These are phyloP conservation scores for Albula glossodonta DNA, from an alignment of 2,113 vertebrate genomes.

Conservation along the genomic window DNA sequence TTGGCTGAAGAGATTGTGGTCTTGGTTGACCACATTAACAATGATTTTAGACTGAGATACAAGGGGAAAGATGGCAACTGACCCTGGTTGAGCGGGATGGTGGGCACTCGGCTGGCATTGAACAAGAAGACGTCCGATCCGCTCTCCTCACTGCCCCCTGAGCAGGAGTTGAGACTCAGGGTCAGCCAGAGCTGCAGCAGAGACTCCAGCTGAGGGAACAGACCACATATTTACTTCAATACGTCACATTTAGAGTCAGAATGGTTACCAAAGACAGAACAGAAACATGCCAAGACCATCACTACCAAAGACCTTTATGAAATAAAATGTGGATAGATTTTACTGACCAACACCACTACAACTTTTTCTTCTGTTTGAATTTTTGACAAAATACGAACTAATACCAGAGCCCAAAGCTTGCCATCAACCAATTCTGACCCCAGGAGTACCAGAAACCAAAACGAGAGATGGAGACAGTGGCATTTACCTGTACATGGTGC, in stretches of 20 bases:
- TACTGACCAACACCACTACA: too few species aligned
- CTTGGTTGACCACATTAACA: too few species aligned
- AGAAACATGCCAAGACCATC: not conserved
- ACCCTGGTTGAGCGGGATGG: slow-evolving; percentile 97
- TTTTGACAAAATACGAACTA: too few species aligned
- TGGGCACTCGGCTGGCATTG: slow-evolving; percentile 91
- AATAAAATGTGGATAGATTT: too few species aligned
- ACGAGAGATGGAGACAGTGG: too few species aligned
- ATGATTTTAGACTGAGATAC: slow-evolving; percentile 49
- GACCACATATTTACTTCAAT: too few species aligned
- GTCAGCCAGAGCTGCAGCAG: slow-evolving; percentile 96
- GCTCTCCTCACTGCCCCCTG: slow-evolving; percentile 83
- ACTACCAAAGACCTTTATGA: too few species aligned
- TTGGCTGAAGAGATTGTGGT: too few species aligned
- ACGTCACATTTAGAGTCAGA: not conserved
- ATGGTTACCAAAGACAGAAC: not conserved
- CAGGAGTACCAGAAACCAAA: too few species aligned
- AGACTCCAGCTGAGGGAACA: slow-evolving; percentile 84
- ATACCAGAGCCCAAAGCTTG: too few species aligned
- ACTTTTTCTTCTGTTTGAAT: too few species aligned
- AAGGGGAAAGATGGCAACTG: slow-evolving; percentile 53
- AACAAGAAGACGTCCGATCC: slow-evolving; percentile 92
- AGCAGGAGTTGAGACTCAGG: slow-evolving; percentile 91
- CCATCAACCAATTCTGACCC: too few species aligned
- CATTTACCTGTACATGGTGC: slow-evolving; percentile 92